phyloP scores from a whole-genome alignment of 2,113 vertebrate species.

The Amblyornis subalaris region DNA sequence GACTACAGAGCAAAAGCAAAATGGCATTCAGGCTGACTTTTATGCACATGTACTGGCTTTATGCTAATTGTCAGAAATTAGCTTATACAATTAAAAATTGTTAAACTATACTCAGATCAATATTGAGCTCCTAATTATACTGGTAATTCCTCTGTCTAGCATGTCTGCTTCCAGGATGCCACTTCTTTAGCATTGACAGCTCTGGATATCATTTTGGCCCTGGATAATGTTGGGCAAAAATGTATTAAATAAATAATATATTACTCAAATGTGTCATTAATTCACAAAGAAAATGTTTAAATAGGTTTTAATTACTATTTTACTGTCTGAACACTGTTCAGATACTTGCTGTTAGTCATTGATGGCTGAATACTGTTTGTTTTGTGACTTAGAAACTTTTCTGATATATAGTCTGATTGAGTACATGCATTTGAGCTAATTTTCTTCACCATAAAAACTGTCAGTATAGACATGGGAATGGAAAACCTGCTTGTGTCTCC shows the following conservation, averaged over 20 bases:
- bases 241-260: background rate
- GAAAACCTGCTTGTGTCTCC: background rate
- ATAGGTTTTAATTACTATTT: background rate
- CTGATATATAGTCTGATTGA: background rate
- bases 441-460: background rate
- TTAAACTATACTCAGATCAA: background rate
- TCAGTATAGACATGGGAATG: background rate
- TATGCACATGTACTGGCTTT: background rate
- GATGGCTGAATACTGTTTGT: background rate
- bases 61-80: background rate
- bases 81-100: background rate
- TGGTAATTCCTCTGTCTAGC: background rate
- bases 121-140: background rate
- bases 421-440: background rate
- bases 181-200: background rate
- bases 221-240: background rate
- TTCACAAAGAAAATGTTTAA: background rate
- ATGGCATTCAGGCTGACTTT: background rate
- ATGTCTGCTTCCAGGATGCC: background rate
- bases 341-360: background rate
- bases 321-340: background rate
- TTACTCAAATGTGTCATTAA: background rate
- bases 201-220: background rate
- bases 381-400: background rate
- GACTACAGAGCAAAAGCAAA: background rate